phyloP scores from a whole-genome alignment of 1,140 invertebrate species.

The Drosophila azteca region DNA sequence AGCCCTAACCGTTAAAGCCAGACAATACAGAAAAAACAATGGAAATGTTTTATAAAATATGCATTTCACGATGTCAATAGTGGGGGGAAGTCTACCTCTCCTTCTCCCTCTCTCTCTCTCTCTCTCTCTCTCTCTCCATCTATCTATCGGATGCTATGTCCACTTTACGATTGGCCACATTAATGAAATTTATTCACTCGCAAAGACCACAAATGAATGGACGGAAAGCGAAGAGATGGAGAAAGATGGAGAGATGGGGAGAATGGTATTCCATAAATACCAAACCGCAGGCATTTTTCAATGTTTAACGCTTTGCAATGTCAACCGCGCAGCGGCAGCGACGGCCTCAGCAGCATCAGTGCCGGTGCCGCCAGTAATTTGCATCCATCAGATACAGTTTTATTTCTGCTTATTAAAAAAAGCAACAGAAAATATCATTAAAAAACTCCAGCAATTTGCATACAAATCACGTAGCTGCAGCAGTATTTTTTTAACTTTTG shows the following conservation, averaged over 20 bases:
- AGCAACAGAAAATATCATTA: conserved; percentile 16
- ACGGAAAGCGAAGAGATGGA: background rate
- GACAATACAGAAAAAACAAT: conserved; percentile 30
- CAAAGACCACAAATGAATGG: conserved; percentile 46
- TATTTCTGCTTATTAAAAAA: conserved; percentile 45
- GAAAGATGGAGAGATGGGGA: background rate
- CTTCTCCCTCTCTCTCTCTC: conserved; percentile 40
- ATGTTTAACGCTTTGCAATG: conserved; percentile 52
- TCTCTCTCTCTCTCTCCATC: conserved; percentile 45
- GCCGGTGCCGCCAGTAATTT: conserved; percentile 38
- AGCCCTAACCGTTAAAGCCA: conserved; percentile 25
- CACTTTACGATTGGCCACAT: conserved; percentile 70
- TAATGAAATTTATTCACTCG: conserved; percentile 70
- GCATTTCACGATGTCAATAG: conserved; percentile 24
- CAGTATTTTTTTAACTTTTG: conserved; percentile 27
- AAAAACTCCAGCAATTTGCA: conserved; percentile 55
- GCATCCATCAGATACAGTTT: conserved; percentile 66
- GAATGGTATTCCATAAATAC: conserved; percentile 49
- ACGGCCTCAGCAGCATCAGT: conserved; percentile 22
- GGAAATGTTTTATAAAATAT: conserved; percentile 29
- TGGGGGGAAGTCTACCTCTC: conserved; percentile 9
- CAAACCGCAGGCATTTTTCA: conserved; percentile 66
- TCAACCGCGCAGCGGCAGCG: background rate
- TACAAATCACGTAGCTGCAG: conserved; percentile 65
- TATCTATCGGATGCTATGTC: conserved; percentile 44